A percentile compares a stretch with the other conserved stretches of the same genome.
phyloP scores from a whole-genome alignment of 2,113 vertebrate genomes.

The Echinops telfairi region DNA sequence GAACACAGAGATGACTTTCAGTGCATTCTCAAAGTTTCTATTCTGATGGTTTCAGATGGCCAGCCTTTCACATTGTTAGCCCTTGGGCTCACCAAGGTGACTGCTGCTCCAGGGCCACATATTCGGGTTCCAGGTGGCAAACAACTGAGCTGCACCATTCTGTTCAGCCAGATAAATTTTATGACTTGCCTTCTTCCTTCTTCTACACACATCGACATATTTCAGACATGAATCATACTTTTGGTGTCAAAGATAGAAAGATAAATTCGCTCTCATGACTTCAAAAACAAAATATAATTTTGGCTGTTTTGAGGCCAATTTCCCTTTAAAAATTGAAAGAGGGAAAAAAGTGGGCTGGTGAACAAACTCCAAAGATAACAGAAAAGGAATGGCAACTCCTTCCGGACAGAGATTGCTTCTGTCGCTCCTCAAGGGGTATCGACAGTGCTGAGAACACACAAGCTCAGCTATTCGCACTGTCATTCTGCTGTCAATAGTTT shows the following conservation, averaged over 20 bases:
- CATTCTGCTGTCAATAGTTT: neutral
- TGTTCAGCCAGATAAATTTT: conserved; percentile 1
- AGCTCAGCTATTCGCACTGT: neutral
- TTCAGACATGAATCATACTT: conserved; percentile 38
- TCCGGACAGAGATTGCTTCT: neutral
- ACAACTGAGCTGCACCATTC: conserved; percentile 14
- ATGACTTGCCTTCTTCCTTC: neutral
- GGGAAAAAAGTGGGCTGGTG: neutral
- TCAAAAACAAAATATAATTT: conserved; percentile 1
- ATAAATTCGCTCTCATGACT: conserved; percentile 7
- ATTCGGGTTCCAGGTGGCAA: neutral
- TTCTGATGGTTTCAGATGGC: neutral
- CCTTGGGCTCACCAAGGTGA: neutral
- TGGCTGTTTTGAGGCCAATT: conserved; percentile 3
- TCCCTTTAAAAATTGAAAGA: neutral
- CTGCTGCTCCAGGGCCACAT: neutral
- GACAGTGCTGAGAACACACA: neutral
- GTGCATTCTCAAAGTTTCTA: neutral
- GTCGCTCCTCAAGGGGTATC: neutral
- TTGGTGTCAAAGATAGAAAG: conserved; percentile 26
- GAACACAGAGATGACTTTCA: neutral
- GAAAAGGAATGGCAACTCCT: conserved; percentile 23
- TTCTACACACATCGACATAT: neutral
- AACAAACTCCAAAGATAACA: conserved; percentile 38
- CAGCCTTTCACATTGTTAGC: neutral